Evolutionary conservation across 1,140 invertebrate genomes (phyloP), one percentile per base, ranked within the genome.

Genomic region (Theocolax elegans): DNA sequence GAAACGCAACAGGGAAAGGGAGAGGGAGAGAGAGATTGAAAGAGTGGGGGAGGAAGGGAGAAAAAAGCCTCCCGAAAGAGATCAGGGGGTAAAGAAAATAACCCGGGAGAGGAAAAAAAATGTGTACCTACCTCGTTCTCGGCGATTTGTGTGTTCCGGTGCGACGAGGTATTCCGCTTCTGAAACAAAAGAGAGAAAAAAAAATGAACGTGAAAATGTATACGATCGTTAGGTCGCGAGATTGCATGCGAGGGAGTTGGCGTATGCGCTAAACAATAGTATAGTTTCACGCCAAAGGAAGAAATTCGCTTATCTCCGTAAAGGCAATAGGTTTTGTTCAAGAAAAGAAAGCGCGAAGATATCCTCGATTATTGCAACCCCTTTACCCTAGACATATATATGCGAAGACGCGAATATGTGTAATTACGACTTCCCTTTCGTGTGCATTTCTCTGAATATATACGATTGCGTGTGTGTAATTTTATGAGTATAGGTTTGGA

Each of bases 91-190:
- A 58, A 35, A 40, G 40, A 58, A 19, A 9, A 8, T 2, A 1
- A 10, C 8, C 3, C 15, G 54, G 15, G 12, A 2, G 8, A 29
- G 6, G n/a, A 64, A 53, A 8, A 51, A 53, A 40, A 53, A 15
- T 38, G 35, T 15, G 44, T 49, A 49, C 25, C 4, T 27, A 53
- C 48, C 40, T 66, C 27, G 51, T 31, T 46, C 17, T 46, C 53
- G 64, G 13, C 27, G 51, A 66, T 66, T 56, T 40, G 64, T 66
- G 64, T 56, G 27, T 56, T 3, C 51, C 15, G 51, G 13, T 40
- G 23, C 49, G 27, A 56, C 10, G n/a, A 29, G 15, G 60, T 63
- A 23, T 49, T 53, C 3, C 49, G 31, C 21, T 31, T 53, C 49
- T 64, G 62, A 38, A 51, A 64, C 27, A 51, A 42, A 65, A 40